Percentiles rank a stretch among this genome's conserved stretches.
Conservation (phyloP, 1,140 invertebrate genomes). For the Hyposmocoma kahamanoa region DNA sequence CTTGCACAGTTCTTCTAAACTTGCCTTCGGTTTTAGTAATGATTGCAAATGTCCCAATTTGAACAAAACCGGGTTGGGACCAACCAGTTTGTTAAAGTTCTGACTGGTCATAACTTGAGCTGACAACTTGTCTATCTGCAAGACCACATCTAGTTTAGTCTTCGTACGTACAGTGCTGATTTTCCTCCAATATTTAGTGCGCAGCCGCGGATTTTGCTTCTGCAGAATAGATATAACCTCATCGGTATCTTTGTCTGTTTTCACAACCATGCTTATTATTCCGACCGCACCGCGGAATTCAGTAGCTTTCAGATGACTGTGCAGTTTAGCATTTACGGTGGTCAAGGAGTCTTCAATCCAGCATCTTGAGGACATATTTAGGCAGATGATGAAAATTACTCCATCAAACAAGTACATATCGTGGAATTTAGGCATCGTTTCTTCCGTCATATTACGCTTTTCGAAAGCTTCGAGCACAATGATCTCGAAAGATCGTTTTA, state of each 20-base stretch:
- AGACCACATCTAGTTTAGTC: constrained; percentile 40
- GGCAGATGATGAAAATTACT: constrained; percentile 58
- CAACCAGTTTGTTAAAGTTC: constrained; percentile 39
- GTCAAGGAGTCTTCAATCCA: constrained; percentile 42
- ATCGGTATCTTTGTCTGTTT: constrained; percentile 33
- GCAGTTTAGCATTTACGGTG: constrained; percentile 27
- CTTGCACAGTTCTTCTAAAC: constrained; percentile 32
- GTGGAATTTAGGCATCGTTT: constrained; percentile 39
- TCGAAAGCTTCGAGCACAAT: constrained; percentile 30
- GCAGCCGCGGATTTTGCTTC: constrained; percentile 48
- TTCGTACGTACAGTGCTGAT: constrained; percentile 40
- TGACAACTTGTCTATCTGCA: constrained; percentile 60
- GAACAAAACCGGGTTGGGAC: constrained; percentile 30
- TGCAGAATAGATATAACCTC: constrained; percentile 46
- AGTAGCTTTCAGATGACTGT: constrained; percentile 38
- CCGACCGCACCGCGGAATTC: constrained; percentile 59
- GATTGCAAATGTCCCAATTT: constrained; percentile 50
- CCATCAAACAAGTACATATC: constrained; percentile 60
- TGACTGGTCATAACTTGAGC: constrained; percentile 44
- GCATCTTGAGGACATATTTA: constrained; percentile 28
- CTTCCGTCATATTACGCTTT: constrained; percentile 15
- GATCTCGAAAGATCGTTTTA: constrained; percentile 41
- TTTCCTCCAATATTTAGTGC: constrained; percentile 56
- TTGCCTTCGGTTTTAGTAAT: constrained; percentile 32
- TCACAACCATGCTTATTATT: constrained; percentile 48